phyloP scores from a whole-genome alignment of 2,113 vertebrate genomes.

The Nesospiza acunhae region DNA sequence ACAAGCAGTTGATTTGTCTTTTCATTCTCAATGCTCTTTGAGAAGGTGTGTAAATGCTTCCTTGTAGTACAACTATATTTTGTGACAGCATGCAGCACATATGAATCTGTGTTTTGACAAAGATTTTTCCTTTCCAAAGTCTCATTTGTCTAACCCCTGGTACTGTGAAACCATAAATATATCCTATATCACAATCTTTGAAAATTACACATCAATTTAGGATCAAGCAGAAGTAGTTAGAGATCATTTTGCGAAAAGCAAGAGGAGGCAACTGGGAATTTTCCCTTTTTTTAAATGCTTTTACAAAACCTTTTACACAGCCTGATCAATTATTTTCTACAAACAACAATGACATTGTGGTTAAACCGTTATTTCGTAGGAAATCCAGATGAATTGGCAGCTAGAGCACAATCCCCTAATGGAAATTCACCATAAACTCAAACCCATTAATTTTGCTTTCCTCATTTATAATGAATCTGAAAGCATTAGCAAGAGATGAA shows the following conservation, averaged over 20 bases:
- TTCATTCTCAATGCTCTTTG: background rate
- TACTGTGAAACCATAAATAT: background rate
- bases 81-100: background rate
- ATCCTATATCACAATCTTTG: background rate
- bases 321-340: conserved; percentile 32
- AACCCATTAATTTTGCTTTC: background rate
- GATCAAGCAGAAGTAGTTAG: background rate
- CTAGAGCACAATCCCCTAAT: background rate
- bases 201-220: background rate
- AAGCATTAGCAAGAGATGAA: background rate
- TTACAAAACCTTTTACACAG: background rate
- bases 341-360: background rate
- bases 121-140: background rate
- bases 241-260: background rate
- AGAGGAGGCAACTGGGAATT: background rate
- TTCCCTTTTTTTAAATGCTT: background rate
- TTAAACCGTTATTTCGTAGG: conserved; percentile 13
- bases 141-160: background rate
- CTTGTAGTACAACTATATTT: background rate
- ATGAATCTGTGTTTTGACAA: background rate
- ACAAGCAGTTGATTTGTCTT: background rate
- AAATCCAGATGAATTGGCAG: conserved; percentile 35
- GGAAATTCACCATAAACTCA: background rate
- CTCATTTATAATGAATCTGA: conserved; percentile 12
- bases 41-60: background rate